Conservation (phyloP, 2,888 invertebrate species). For the Agriopis aurantiaria region DNA sequence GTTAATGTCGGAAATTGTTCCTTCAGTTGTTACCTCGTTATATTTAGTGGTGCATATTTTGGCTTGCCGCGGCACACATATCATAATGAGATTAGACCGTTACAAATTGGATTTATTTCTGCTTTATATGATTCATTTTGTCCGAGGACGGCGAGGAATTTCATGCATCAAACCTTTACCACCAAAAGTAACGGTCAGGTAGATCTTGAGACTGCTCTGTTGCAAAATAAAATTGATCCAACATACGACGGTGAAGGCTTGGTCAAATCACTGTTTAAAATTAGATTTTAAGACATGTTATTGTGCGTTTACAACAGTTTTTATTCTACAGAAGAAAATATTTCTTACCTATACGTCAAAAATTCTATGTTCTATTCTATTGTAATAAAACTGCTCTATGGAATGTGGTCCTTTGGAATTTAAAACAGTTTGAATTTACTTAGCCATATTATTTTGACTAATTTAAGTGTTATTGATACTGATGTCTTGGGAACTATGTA, state of each 20-base stretch:
- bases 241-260: neutral
- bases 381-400: no score
- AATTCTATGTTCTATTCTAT: no score
- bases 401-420: no score
- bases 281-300: slow-evolving; percentile 14
- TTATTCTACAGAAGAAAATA: neutral
- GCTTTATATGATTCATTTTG: slow-evolving; percentile 19
- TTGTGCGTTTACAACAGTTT: slow-evolving; percentile 7
- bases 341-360: neutral
- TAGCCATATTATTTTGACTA: no score
- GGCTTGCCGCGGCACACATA: slow-evolving; percentile 15
- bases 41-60: slow-evolving; percentile 7
- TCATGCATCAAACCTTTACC: slow-evolving; percentile 20
- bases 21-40: slow-evolving; percentile 9
- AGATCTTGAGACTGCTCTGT: neutral
- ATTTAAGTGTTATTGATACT: no score
- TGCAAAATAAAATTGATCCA: slow-evolving; percentile 14
- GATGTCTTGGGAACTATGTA: no score
- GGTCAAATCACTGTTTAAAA: slow-evolving; percentile 8
- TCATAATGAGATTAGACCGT: slow-evolving; percentile 30
- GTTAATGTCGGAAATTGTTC: slow-evolving; percentile 10
- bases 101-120: slow-evolving; percentile 27
- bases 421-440: no score
- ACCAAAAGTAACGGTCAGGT: slow-evolving; percentile 11
- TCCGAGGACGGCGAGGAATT: slow-evolving; percentile 18